phyloP scores from a whole-genome alignment of 2,113 vertebrate genomes.

The Oenanthe oenanthe region DNA sequence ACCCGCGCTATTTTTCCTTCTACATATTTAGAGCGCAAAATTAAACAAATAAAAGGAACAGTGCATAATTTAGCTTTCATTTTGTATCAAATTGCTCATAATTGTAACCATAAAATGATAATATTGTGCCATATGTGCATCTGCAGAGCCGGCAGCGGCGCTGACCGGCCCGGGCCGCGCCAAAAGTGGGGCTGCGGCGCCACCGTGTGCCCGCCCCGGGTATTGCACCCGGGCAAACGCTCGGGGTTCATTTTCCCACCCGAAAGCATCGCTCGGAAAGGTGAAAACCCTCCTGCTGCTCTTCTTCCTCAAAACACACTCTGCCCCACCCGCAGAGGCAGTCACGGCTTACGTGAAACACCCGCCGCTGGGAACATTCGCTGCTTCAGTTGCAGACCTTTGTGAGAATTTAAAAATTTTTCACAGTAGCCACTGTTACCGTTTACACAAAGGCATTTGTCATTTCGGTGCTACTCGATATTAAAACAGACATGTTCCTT shows the following conservation, averaged over 20 bases:
- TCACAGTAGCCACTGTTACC: neutral
- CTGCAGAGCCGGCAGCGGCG: conserved; percentile 65
- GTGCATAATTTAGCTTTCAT: conserved; percentile 79
- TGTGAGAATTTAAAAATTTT: neutral
- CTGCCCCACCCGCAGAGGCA: no score
- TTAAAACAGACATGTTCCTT: conserved; percentile 1
- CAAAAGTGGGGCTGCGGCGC: conserved; percentile 63
- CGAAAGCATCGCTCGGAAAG: neutral
- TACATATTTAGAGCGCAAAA: conserved; percentile 75
- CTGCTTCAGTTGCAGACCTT: neutral
- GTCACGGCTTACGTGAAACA: neutral
- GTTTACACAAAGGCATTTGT: conserved; percentile 26
- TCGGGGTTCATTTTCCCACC: neutral
- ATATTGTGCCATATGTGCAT: conserved; percentile 79
- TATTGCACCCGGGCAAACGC: neutral
- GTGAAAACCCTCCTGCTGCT: neutral
- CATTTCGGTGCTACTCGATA: neutral
- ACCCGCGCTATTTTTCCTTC: conserved; percentile 45
- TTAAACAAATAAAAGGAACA: conserved; percentile 82
- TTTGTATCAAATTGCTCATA: conserved; percentile 83
- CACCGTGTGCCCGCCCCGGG: conserved; percentile 56
- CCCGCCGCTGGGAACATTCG: neutral
- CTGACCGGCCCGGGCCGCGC: conserved; percentile 53
- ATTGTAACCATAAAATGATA: conserved; percentile 83
- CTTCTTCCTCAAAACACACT: neutral